phyloP scores from a whole-genome alignment of 2,888 invertebrate genomes.

The Tipula unca region DNA sequence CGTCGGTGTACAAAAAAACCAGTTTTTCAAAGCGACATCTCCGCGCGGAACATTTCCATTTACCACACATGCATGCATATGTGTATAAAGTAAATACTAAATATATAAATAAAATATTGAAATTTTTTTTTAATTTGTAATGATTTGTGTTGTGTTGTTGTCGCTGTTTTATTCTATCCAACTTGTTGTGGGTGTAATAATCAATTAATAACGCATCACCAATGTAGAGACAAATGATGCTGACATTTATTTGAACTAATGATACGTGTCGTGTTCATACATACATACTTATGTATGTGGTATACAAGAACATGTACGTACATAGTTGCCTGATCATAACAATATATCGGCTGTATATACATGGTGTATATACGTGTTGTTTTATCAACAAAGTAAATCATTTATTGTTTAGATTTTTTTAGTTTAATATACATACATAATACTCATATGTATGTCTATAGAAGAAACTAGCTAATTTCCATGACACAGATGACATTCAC shows the following conservation, averaged over 20 bases:
- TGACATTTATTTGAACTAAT: neutral
- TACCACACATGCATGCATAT: neutral
- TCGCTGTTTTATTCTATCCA: neutral
- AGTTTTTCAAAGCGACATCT: neutral
- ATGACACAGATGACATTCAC: neutral
- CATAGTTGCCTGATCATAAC: neutral
- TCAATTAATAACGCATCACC: neutral
- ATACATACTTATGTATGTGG: neutral
- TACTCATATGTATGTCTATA: too few species aligned
- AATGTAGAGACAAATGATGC: neutral
- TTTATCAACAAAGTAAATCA: neutral
- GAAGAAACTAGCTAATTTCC: neutral
- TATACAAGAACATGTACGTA: neutral
- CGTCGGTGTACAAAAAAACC: neutral
- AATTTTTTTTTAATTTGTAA: neutral
- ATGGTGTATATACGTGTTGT: neutral
- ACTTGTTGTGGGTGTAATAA: neutral
- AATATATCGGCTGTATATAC: neutral
- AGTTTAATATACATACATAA: neutral
- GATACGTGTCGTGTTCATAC: neutral
- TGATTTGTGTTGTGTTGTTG: neutral
- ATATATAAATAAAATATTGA: too few species aligned
- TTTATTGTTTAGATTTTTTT: neutral
- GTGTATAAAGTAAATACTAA: neutral
- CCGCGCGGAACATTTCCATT: neutral